Evolutionary conservation across 1,140 invertebrate genomes (phyloP), one percentile per base, ranked within the genome.

Genomic region (Aphis gossypii): DNA sequence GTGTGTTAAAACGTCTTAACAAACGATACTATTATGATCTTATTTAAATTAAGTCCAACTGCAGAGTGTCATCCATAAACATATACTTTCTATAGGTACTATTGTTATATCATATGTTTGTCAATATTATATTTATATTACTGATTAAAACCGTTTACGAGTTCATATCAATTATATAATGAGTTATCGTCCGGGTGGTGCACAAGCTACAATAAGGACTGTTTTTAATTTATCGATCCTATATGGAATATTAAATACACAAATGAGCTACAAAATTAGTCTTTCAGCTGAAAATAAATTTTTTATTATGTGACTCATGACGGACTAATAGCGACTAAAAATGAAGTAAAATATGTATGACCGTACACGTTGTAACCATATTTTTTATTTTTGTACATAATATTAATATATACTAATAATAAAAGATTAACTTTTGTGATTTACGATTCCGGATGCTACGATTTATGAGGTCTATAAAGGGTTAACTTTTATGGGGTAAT

Each of bases 281-380:
- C 4, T 76, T 14, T n/a, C 60, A 4, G 60, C 60, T 14, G 30
- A 76, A n/a, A 76, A n/a, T 76, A 5, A 76, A 30, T n/a, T 76
- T 76, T 76, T 76, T 76, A 76, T 18, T 18, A 41, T 41, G 14
- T 18, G 30, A 18, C 60, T 76, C 30, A 14, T 76, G 30, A 76
- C n/a, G 60, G 60, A 76, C 60, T 76, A 76, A 76, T 76, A n/a
- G 60, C 14, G 60, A n/a, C 60, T n/a, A 76, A 76, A 76, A 76
- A 35, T 4, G 14, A 76, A 76, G n/a, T 76, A 76, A 76, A 76
- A 76, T 18, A n/a, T n/a, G n/a, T 35, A 76, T 76, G 30, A 68
- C 60, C 60, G 30, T n/a, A 11, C 60, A 68, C 56, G 4, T 3
- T 20, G 60, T 68, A 18, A 35, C 30, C 60, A 35, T 76, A 76